Conservation (phyloP, 2,113 vertebrate species). For the Camelus bactrianus region DNA sequence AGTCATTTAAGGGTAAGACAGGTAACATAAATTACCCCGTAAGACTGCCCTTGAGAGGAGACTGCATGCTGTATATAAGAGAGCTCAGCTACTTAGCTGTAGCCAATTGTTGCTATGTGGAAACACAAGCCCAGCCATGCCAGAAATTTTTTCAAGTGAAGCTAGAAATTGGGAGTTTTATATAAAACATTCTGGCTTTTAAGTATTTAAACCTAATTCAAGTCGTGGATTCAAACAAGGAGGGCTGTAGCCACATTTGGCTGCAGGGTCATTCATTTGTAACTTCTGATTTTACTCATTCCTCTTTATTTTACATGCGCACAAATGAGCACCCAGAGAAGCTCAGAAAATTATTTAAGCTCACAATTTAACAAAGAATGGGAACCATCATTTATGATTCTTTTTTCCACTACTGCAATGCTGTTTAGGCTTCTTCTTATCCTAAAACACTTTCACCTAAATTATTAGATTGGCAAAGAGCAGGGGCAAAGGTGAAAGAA, state of each 20-base stretch:
- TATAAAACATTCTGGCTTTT: neutral
- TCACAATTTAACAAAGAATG: neutral
- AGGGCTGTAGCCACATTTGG: neutral
- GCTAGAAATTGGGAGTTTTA: neutral
- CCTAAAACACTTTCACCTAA: neutral
- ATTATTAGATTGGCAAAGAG: neutral
- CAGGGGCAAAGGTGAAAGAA: neutral
- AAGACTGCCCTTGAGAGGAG: neutral
- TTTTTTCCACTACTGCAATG: neutral
- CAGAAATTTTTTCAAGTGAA: neutral
- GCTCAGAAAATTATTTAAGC: neutral
- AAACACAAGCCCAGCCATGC: neutral
- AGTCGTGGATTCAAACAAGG: neutral
- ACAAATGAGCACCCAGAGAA: neutral
- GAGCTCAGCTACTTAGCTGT: neutral
- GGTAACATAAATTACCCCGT: accelerated
- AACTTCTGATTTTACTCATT: neutral
- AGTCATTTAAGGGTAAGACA: neutral
- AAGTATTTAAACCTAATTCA: constrained; percentile 4
- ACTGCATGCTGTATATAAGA: accelerated
- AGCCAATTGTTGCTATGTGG: accelerated
- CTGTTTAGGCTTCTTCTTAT: neutral
- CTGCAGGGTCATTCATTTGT: too few relatives aligned
- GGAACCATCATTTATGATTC: neutral
- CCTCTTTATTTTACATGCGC: neutral